Evolutionary conservation across 2,113 vertebrate genomes (phyloP).

Genomic region (Xenopus laevis): DNA sequence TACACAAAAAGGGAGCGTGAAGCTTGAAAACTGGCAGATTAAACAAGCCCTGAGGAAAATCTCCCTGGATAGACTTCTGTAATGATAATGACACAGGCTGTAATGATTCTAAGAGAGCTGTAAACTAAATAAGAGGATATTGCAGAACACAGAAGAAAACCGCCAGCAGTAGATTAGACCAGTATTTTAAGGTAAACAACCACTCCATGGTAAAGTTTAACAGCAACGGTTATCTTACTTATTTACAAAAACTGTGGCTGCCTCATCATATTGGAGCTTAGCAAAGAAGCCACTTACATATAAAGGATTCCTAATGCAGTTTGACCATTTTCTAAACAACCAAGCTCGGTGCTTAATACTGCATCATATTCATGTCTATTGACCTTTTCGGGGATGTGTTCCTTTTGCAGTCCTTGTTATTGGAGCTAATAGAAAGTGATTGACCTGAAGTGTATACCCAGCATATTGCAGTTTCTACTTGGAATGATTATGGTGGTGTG

Average conservation of each 20-base stretch:
- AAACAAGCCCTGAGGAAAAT: constrained; percentile 48
- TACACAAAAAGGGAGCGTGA: constrained; percentile 44
- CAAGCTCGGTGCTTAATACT: no score
- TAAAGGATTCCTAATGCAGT: no score
- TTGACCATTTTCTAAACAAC: no score
- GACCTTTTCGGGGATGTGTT: no score
- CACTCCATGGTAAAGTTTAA: constrained; percentile 17
- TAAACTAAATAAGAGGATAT: constrained; percentile 48
- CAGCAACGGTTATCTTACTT: neutral
- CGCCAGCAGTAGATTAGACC: constrained; percentile 37
- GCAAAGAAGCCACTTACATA: no score
- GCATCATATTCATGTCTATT: no score
- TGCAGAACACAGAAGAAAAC: constrained; percentile 22
- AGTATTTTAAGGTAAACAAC: constrained; percentile 40
- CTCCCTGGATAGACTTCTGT: constrained; percentile 45
- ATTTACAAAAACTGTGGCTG: neutral
- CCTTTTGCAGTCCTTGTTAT: no score
- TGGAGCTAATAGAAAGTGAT: no score
- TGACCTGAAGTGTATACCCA: no score
- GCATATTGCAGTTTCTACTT: no score
- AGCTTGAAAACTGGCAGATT: constrained; percentile 54
- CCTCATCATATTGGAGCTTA: no score
- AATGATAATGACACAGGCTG: constrained; percentile 49
- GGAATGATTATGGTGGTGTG: no score
- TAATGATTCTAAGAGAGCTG: constrained; percentile 43